Conservation (phyloP, 2,888 invertebrate genomes). For the Scotopteryx bipunctaria region DNA sequence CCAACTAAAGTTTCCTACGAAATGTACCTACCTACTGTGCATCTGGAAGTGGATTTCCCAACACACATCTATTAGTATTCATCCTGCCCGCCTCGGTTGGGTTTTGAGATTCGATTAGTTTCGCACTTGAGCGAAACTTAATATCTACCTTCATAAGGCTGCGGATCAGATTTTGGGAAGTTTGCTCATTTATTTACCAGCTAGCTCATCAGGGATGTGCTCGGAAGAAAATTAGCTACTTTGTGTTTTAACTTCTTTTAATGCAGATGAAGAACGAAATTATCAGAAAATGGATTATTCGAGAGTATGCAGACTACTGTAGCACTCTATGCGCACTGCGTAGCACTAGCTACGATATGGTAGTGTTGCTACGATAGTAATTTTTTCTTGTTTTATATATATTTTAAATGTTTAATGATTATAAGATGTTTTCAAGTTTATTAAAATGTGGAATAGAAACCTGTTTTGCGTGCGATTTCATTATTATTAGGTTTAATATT, state of each 20-base stretch:
- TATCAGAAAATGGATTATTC: no score
- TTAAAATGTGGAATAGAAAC: no score
- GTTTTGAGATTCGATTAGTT: conserved; percentile 31
- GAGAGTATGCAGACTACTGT: no score
- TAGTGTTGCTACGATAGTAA: background rate
- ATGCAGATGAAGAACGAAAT: no score
- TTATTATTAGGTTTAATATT: background rate
- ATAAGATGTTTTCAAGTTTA: no score
- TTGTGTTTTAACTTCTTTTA: no score
- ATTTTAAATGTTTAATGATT: no score
- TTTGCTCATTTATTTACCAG: conserved; percentile 18
- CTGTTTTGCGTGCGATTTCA: no score
- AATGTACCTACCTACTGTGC: conserved; percentile 23
- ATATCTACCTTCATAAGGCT: conserved; percentile 34
- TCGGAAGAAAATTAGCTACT: no score
- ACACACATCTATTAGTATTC: conserved; percentile 37
- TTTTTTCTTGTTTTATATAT: background rate
- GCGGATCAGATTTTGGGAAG: conserved; percentile 31
- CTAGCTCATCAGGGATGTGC: background rate
- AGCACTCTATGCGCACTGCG: background rate
- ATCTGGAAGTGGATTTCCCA: conserved; percentile 30
- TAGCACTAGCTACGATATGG: background rate
- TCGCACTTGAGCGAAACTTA: conserved; percentile 36
- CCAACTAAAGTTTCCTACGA: conserved; percentile 21
- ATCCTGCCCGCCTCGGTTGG: conserved; percentile 30